Percentiles rank a stretch among this genome's conserved stretches.
Conservation (phyloP, 2,113 vertebrate species). For the Sardina pilchardus region DNA sequence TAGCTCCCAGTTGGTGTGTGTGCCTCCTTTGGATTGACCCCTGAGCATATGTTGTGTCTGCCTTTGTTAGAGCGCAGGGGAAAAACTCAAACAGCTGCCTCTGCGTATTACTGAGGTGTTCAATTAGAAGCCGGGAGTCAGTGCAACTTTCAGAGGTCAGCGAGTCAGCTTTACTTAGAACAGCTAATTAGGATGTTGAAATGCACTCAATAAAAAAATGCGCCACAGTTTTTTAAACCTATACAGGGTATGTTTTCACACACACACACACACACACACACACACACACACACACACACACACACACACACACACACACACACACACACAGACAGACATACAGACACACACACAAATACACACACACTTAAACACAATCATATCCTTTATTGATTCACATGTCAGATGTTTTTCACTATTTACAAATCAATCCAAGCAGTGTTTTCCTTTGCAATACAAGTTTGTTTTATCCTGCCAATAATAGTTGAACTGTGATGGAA, state of each 20-base stretch:
- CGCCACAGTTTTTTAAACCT: background rate
- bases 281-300: too few species aligned
- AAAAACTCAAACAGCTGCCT: background rate
- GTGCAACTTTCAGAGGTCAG: background rate
- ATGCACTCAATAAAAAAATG: background rate
- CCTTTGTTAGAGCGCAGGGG: background rate
- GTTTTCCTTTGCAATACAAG: background rate
- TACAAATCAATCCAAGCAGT: background rate
- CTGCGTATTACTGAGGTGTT: background rate
- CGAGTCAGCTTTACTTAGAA: background rate
- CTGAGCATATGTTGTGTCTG: background rate
- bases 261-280: too few species aligned
- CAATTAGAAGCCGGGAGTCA: background rate
- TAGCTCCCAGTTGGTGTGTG: conserved; percentile 18
- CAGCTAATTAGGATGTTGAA: background rate
- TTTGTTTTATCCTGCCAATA: background rate
- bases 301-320: too few species aligned
- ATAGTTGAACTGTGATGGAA: background rate
- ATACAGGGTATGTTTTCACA: too few species aligned
- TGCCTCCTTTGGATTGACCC: conserved; percentile 6
- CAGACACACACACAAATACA: too few species aligned
- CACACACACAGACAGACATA: too few species aligned
- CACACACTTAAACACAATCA: too few species aligned
- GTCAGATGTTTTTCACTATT: background rate
- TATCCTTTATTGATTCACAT: background rate